Conservation (phyloP, 2,888 invertebrate genomes). For the Limnephilus lunatus region DNA sequence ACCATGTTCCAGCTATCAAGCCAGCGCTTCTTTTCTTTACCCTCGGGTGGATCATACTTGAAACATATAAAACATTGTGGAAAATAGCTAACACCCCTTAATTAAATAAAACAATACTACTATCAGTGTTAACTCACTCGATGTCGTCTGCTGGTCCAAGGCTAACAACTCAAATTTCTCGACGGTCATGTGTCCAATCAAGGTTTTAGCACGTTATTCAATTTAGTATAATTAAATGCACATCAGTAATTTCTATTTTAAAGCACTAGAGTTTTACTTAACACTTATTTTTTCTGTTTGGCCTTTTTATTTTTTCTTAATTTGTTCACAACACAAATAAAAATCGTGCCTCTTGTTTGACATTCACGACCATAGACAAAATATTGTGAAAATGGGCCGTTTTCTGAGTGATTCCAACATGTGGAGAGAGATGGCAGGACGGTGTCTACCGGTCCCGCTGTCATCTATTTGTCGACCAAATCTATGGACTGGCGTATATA, state of each 20-base stretch:
- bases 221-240: neutral
- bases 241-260: neutral
- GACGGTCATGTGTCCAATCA: slow-evolving; percentile 55
- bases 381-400: neutral
- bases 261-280: neutral
- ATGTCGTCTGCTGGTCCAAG: slow-evolving; percentile 49
- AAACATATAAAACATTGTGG: slow-evolving; percentile 67
- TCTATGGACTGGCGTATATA: too few relatives aligned
- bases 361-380: slow-evolving; percentile 46
- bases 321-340: slow-evolving; percentile 20
- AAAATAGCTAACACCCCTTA: neutral
- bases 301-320: slow-evolving; percentile 5
- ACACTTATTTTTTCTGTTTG: neutral
- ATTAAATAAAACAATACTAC: neutral
- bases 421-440: too few relatives aligned
- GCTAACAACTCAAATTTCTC: slow-evolving; percentile 57
- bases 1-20: slow-evolving; percentile 76
- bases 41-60: slow-evolving; percentile 68
- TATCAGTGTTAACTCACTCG: slow-evolving; percentile 39
- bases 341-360: slow-evolving; percentile 29
- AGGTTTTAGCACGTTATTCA: slow-evolving; percentile 39
- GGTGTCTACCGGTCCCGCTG: too few relatives aligned
- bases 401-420: too few relatives aligned
- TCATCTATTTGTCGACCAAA: too few relatives aligned
- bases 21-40: slow-evolving; percentile 68